A percentile compares a stretch with the other conserved stretches of the same genome.
These are phyloP conservation scores for Pherbina coryleti DNA, from an alignment of 2,888 invertebrate genomes.

Conservation along the genomic window DNA sequence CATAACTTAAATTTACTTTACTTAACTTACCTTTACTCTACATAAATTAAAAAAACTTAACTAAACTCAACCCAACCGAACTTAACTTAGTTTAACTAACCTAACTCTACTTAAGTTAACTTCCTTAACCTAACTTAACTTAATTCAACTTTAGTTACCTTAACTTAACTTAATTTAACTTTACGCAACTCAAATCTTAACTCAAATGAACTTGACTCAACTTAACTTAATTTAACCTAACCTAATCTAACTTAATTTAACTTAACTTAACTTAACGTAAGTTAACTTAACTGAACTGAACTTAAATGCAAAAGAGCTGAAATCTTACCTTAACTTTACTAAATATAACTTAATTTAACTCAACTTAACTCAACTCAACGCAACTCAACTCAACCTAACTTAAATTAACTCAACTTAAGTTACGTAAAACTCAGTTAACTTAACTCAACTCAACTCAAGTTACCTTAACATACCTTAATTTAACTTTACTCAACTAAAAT, in stretches of 20 bases:
- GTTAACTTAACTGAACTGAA: not conserved
- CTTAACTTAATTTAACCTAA: not conserved
- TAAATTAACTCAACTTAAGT: not conserved
- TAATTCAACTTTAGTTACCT: not conserved
- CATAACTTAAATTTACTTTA: not conserved
- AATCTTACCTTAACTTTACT: not conserved
- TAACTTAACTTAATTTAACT: not conserved
- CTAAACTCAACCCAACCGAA: not conserved
- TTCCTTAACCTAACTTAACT: not conserved
- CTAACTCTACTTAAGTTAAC: no score
- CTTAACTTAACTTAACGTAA: not conserved
- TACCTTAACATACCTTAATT: not conserved
- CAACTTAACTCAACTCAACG: not conserved
- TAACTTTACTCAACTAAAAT: not conserved
- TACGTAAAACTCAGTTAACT: not conserved
- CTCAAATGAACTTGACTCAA: not conserved
- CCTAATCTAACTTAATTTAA: not conserved
- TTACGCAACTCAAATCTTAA: not conserved
- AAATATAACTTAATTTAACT: not conserved
- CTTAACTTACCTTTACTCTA: not conserved
- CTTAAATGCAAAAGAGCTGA: no score
- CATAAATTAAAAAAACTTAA: not conserved
- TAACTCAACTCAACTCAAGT: not conserved
- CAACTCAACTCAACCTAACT: not conserved
- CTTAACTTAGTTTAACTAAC: not conserved